These are phyloP conservation scores for Budorcas taxicolor DNA, from an alignment of 2,113 vertebrate species.

Conservation along the genomic window DNA sequence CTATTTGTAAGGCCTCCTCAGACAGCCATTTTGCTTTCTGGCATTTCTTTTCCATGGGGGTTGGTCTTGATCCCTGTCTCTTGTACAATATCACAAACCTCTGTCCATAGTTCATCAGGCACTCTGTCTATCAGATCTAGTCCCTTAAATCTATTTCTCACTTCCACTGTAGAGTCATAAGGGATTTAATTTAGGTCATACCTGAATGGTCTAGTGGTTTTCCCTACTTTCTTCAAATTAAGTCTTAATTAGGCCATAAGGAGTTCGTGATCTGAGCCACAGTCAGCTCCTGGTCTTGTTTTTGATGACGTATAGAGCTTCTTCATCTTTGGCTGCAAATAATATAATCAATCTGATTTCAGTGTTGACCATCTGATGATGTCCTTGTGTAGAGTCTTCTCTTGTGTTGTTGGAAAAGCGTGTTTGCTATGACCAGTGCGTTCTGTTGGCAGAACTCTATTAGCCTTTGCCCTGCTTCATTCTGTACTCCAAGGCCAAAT, in stretches of 20 bases:
- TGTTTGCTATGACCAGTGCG: rapidly evolving
- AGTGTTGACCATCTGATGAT: neutral
- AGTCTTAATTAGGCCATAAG: neutral
- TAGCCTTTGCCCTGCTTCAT: neutral
- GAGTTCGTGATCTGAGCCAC: neutral
- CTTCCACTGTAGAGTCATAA: neutral
- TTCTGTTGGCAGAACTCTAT: neutral
- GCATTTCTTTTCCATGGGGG: neutral
- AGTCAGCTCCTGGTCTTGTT: neutral
- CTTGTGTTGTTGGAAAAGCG: neutral
- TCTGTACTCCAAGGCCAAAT: neutral
- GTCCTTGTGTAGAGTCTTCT: neutral
- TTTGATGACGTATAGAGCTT: neutral
- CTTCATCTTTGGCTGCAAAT: neutral
- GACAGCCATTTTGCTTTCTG: neutral
- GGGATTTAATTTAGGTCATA: neutral
- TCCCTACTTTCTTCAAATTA: neutral
- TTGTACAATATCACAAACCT: neutral
- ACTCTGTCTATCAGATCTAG: neutral
- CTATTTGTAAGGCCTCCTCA: neutral
- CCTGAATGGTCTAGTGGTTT: neutral
- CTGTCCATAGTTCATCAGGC: neutral
- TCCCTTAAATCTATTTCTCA: neutral
- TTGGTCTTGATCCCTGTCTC: neutral
- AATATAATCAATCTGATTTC: neutral